Evolutionary conservation across 2,113 vertebrate genomes (phyloP).

Genomic region (Pleuronectes platessa): DNA sequence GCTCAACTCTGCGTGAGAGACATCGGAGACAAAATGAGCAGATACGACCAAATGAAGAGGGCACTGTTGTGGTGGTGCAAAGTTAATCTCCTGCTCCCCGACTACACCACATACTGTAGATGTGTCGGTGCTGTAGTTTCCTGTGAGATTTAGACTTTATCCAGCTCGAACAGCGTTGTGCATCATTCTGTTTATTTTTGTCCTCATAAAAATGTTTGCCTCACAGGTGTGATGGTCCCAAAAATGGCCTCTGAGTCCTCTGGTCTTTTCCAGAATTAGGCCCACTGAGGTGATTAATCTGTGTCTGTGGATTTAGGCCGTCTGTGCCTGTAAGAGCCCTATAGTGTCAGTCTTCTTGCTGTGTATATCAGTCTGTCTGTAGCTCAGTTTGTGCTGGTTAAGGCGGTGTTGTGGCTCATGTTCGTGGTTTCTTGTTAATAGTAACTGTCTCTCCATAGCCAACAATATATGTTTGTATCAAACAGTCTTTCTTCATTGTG

Average conservation of each 20-base stretch:
- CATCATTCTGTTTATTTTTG: slow-evolving; percentile 40
- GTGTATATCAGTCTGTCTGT: slow-evolving; percentile 45
- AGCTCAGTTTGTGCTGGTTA: slow-evolving; percentile 2
- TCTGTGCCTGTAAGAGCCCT: slow-evolving; percentile 30
- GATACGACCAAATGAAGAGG: slow-evolving; percentile 18
- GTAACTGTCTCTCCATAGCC: slow-evolving; percentile 13
- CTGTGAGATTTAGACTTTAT: slow-evolving; percentile 13
- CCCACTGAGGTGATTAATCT: slow-evolving; percentile 75
- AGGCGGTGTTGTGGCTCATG: neutral
- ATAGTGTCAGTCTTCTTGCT: slow-evolving; percentile 29
- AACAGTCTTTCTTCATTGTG: slow-evolving; percentile 26
- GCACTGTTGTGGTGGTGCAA: slow-evolving; percentile 26
- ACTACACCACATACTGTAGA: neutral
- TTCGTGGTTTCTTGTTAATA: slow-evolving; percentile 17
- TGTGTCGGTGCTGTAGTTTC: slow-evolving; percentile 6
- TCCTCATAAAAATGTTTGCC: slow-evolving; percentile 65
- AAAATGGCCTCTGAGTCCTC: slow-evolving; percentile 81
- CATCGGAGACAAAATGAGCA: slow-evolving; percentile 25
- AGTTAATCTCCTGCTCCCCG: slow-evolving; percentile 18
- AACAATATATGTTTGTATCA: slow-evolving; percentile 20
- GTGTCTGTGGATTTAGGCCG: slow-evolving; percentile 55
- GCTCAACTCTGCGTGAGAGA: slow-evolving; percentile 1
- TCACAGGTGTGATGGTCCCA: slow-evolving; percentile 82
- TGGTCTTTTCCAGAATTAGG: slow-evolving; percentile 83
- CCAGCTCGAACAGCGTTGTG: neutral